Evolutionary conservation across 2,888 invertebrate genomes (phyloP), one percentile per base, ranked within the genome.

Genomic region (Neoscelio sp.): DNA sequence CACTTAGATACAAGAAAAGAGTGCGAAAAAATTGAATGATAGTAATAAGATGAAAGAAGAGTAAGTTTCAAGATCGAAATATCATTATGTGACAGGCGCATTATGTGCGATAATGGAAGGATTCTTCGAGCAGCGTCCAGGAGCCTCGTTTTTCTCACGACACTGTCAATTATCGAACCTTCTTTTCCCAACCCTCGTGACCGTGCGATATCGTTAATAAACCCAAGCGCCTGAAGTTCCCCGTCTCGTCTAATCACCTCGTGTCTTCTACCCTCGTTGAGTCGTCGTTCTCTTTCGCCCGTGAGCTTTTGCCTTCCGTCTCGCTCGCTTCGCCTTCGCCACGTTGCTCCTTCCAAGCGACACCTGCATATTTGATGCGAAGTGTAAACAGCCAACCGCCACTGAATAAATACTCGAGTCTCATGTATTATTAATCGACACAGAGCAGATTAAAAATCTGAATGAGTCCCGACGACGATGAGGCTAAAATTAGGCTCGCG

Each of bases 281-380:
- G 40, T 81, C 68, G 44, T 46, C 65, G 38, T 17, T 74, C 65
- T 73, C 79, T 58, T 70, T 73, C 77, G 70, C 44, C 67, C 46
- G 40, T 60, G 50, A 10, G 26, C 54, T 50, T 62, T 58, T 60
- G 33, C 42, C 48, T 17, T 0, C 26, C 58, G 12, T 62, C 38
- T 8, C 40, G 44, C 58, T 58, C 76, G 30, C 56, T n/a, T n/a
- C n/a, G n/a, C 20, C 26, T 42, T 50, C 67, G 46, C 58, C 73
- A 78, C 67, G 44, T 44, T 60, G 73, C 80, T 80, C 80, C 83
- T 80, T 80, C 77, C 82, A 50, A 78, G 86, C 85, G 87, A 88
- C 87, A 88, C 87, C 87, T 89, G 88, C 89, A 89, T 89, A 89
- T 89, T 90, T 90, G 83, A 89, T 89, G 84, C 84, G 80, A 82